Base-by-base conservation (phyloP, 1,140 invertebrate species). In the Drosophila littoralis region DNA sequence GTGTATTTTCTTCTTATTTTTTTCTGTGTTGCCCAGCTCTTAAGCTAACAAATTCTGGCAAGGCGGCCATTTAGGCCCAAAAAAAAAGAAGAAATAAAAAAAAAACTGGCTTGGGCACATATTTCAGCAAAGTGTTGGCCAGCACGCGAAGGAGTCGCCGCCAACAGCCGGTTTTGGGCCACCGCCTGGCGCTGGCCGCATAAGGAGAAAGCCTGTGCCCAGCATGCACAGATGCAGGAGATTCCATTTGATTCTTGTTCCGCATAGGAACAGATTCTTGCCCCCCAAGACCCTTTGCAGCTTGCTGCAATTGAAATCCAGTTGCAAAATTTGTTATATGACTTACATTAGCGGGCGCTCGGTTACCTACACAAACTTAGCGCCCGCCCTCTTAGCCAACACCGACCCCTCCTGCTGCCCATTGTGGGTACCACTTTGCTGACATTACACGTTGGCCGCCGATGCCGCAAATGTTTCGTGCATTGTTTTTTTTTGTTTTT, bases 1-100 rank as follows among this genome's bases (percentile, higher is more conserved):
- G 80, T 69, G 58, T 69, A 50, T 67, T 67, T 40, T 43, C 32
- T 43, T 12, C 64, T 60, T 46, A n/a, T 10, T 79, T 63, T 74
- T 63, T 59, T 58, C 71, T 46, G 64, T 69, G 52, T 64, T 52
- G 38, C 60, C 51, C 68, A 64, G 68, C 71, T 76, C 71, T 82
- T 54, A 76, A 77, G 63, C 83, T 88, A 89, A 89, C 80, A 84
- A 88, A 88, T 88, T 89, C 84, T 89, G 84, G 80, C 83, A 83
- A 76, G 78, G 73, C 70, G 58, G 55, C 64, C 74, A 65, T 76
- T 65, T 72, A 72, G 60, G 69, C 61, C 59, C 73, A 67, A 22
- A 38, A 38, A 40, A 52, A 66, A 46, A 57, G 43, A 43, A 32
- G 7, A 7, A 40, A 40, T 38, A 83, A 86, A 6, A 36, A 36